Conservation (phyloP, 2,888 invertebrate species). For the Leucophora obtusa region DNA sequence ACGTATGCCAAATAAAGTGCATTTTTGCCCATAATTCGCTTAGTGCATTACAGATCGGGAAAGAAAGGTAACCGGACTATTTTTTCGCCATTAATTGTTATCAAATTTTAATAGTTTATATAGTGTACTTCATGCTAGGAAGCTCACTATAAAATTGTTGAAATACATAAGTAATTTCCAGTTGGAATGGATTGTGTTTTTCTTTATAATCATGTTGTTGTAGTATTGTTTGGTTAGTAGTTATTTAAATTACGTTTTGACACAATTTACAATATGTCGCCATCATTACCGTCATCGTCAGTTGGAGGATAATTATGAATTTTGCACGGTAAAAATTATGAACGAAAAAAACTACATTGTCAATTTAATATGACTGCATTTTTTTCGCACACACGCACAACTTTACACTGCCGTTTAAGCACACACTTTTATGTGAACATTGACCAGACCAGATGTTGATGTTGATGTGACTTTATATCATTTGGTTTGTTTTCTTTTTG, state of each 20-base stretch:
- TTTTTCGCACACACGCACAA: slow-evolving; percentile 11
- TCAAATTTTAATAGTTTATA: too few species aligned
- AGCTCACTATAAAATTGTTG: neutral
- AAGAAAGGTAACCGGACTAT: too few species aligned
- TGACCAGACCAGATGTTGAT: slow-evolving; percentile 50
- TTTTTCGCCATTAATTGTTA: too few species aligned
- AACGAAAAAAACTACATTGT: slow-evolving; percentile 12
- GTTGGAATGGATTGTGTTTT: slow-evolving; percentile 18
- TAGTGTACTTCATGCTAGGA: too few species aligned
- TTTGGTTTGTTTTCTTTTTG: slow-evolving; percentile 49
- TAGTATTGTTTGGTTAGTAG: slow-evolving; percentile 64
- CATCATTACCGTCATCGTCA: slow-evolving; percentile 49
- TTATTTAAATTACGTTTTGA: slow-evolving; percentile 51
- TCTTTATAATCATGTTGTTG: slow-evolving; percentile 42
- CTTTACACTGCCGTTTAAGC: neutral
- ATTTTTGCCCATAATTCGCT: too few species aligned
- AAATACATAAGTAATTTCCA: slow-evolving; percentile 38
- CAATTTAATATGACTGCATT: slow-evolving; percentile 56
- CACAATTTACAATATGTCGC: slow-evolving; percentile 51
- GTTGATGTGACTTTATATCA: slow-evolving; percentile 56
- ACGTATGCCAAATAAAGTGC: too few species aligned
- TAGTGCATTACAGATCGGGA: too few species aligned
- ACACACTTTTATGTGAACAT: neutral
- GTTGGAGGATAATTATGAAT: slow-evolving; percentile 53
- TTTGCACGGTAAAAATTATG: slow-evolving; percentile 3